Conservation (phyloP, 1,140 invertebrate species). For the Sesamia nonagrioides region DNA sequence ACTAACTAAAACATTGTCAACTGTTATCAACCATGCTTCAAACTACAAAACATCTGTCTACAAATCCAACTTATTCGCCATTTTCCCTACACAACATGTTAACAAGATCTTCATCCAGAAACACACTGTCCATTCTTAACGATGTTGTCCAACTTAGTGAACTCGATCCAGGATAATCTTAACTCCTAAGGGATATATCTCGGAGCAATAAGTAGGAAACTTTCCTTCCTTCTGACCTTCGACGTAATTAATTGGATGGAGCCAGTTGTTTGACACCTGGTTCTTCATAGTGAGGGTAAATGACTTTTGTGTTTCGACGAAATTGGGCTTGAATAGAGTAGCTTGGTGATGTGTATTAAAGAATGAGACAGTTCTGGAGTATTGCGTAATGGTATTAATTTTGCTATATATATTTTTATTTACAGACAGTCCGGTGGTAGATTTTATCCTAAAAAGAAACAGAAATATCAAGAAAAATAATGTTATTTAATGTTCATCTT, state of each 20-base stretch:
- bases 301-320: too few species aligned
- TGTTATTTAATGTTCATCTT: too few species aligned
- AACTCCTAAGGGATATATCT: conserved; percentile 16
- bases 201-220: conserved; percentile 11
- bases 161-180: conserved; percentile 26
- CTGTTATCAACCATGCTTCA: neutral
- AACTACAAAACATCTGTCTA: neutral
- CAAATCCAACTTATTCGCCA: too few species aligned
- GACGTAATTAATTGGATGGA: conserved; percentile 11
- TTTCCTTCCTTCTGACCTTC: neutral
- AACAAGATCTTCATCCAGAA: neutral
- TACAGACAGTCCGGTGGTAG: too few species aligned
- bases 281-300: neutral
- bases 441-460: too few species aligned
- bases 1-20: too few species aligned
- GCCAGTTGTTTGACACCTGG: conserved; percentile 3
- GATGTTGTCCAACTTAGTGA: neutral
- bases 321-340: too few species aligned
- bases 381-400: too few species aligned
- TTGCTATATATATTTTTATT: too few species aligned
- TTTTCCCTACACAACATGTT: neutral
- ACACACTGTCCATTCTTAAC: neutral
- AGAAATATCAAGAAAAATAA: too few species aligned
- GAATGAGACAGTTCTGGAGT: too few species aligned
- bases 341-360: too few species aligned